Evolutionary conservation across 2,113 vertebrate genomes (phyloP), one percentile per base, ranked within the genome.

Genomic region (Tachuris rubrigastra): DNA sequence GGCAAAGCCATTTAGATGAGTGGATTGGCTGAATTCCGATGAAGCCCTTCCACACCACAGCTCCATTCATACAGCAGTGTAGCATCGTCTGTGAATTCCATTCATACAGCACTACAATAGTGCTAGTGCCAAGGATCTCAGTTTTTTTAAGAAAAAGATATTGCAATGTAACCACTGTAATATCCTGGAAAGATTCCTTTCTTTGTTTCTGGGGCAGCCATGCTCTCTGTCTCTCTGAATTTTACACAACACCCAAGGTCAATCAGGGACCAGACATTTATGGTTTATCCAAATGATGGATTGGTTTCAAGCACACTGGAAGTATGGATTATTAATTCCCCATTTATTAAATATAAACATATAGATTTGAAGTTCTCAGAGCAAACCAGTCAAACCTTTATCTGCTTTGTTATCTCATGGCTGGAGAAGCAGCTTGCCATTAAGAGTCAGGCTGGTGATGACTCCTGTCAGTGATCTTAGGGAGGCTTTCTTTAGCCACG

Each of bases 91-190:
- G 47, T 84, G 71, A 93, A 85, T 94, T 94, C 87, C 94, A 91
- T 95, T 96, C 90, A 92, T 69, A 14, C 49, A 85, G 52, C 35
- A 60, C 39, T 79, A 46, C 28, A 62, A 25, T 33, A 62, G 13
- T 46, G 58, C 58, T 79, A 27, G 20, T 96, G 93, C 84, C 90
- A 93, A 93, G 71, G 78, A 41, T 56, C 42, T 87, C 81, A 52
- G 35, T 11, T 73, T 93, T 93, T 77, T 93, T 42, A 89, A 79
- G 77, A 52, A 90, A 90, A 66, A 94, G 65, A 41, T 95, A 89
- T 37, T 94, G 90, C 74, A 77, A 3, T 96, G 73, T 85, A 93
- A 92, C 84, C 44, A 76, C 71, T 93, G 73, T 69, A 95, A 96
- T 72, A 67, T 84, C 71, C 90, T 89, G 62, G 79, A 75, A 93